Percentiles rank a stretch among this genome's conserved stretches.
phyloP scores from a whole-genome alignment of 2,888 invertebrate genomes.

The Pedicia rivosa region DNA sequence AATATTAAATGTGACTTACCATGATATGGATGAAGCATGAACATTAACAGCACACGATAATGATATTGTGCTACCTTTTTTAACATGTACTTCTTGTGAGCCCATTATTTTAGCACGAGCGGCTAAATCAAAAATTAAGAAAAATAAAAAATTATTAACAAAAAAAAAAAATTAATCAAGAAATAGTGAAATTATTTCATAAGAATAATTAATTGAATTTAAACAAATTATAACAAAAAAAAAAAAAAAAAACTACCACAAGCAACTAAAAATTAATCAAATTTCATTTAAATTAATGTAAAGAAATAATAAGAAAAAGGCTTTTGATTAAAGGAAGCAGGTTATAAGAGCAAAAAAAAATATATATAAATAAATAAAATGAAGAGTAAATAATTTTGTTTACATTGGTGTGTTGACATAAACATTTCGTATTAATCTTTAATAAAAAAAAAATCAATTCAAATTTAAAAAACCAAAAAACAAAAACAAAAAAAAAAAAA shows the following conservation, averaged over 20 bases:
- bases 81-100: slow-evolving; percentile 74
- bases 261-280: too few relatives aligned
- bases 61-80: slow-evolving; percentile 80
- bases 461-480: too few relatives aligned
- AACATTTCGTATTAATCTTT: too few relatives aligned
- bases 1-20: slow-evolving; percentile 29
- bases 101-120: slow-evolving; percentile 76
- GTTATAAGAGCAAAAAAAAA: not conserved
- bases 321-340: not conserved
- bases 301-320: not conserved
- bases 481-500: too few relatives aligned
- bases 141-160: slow-evolving; percentile 3
- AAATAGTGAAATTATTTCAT: not conserved
- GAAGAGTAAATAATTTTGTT: not conserved
- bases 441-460: too few relatives aligned
- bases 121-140: slow-evolving; percentile 33
- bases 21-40: slow-evolving; percentile 59
- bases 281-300: not conserved
- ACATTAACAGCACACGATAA: slow-evolving; percentile 77
- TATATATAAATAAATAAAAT: not conserved
- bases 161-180: not conserved
- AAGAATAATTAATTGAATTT: not conserved
- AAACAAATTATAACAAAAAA: not conserved
- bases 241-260: not conserved
- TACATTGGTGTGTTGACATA: too few relatives aligned